Evolutionary conservation across 2,113 vertebrate genomes (phyloP).

Genomic region (Crotophaga sulcirostris): DNA sequence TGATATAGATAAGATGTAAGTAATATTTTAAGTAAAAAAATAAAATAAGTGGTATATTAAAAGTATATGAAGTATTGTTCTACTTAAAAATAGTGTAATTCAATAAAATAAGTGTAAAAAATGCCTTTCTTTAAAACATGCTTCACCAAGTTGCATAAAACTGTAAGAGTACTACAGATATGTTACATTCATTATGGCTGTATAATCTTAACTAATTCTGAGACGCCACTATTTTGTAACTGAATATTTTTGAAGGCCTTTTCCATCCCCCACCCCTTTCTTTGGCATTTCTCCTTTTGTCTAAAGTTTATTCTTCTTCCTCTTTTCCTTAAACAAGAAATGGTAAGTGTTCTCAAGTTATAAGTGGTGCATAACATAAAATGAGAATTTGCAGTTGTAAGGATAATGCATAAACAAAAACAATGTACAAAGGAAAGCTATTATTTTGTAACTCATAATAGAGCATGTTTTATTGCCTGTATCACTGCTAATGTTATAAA

Average conservation of each 20-base stretch:
- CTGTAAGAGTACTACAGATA: not conserved
- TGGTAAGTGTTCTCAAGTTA: not conserved
- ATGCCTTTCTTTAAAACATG: not conserved
- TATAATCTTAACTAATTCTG: not conserved
- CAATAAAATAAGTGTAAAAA: not conserved
- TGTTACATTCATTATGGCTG: accelerated
- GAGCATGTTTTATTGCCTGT: not conserved
- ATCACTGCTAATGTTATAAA: not conserved
- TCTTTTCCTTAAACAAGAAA: not conserved
- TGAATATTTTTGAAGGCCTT: not conserved
- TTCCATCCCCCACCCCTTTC: not conserved
- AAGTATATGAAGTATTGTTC: not conserved
- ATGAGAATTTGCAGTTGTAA: not conserved
- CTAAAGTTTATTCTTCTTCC: not conserved
- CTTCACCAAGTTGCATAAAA: not conserved
- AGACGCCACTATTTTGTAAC: not conserved
- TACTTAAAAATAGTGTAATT: not conserved
- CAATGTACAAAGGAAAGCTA: not conserved
- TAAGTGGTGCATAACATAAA: not conserved
- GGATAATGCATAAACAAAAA: not conserved
- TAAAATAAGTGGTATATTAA: not conserved
- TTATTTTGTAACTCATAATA: not conserved
- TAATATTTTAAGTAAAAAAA: not conserved
- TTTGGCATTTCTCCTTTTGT: not conserved
- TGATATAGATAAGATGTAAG: not conserved